phyloP scores from a whole-genome alignment of 2,797 vertebrate species.

The Urocyon cinereoargenteus region DNA sequence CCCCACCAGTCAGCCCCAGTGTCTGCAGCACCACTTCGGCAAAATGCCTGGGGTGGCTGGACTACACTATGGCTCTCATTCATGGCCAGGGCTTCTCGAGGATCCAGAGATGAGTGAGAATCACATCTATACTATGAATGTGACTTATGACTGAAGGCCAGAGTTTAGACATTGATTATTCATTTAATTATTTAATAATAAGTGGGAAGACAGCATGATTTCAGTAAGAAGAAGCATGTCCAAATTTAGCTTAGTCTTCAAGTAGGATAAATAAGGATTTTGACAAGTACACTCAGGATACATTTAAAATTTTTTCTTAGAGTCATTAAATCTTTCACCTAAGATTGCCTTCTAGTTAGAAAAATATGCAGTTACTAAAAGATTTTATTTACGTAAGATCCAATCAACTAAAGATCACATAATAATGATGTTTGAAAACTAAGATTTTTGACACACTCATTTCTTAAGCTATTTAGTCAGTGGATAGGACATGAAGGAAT shows the following conservation, averaged over 20 bases:
- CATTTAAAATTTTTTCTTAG: not conserved
- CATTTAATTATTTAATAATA: not conserved
- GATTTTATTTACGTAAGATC: slow-evolving; percentile 19
- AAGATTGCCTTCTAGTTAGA: not conserved
- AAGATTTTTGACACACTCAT: not conserved
- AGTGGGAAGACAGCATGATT: not conserved
- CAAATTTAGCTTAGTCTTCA: not conserved
- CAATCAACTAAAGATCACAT: not conserved
- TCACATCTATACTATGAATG: not conserved
- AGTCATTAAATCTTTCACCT: not conserved
- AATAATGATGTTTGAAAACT: slow-evolving; percentile 11
- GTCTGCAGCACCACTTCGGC: not conserved
- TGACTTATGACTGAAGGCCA: not conserved
- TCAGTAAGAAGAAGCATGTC: not conserved
- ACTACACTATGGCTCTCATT: not conserved
- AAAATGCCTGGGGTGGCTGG: not conserved
- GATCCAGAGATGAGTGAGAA: not conserved
- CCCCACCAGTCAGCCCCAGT: not conserved
- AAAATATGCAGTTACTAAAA: not conserved
- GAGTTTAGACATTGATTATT: not conserved
- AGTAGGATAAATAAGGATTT: not conserved
- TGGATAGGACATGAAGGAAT: not conserved
- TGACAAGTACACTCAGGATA: not conserved
- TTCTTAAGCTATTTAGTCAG: not conserved
- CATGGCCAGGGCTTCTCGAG: not conserved